A percentile compares a stretch with the other conserved stretches of the same genome.
These are phyloP conservation scores for Hybos culiciformis DNA, from an alignment of 2,888 invertebrate species.

Conservation along the genomic window DNA sequence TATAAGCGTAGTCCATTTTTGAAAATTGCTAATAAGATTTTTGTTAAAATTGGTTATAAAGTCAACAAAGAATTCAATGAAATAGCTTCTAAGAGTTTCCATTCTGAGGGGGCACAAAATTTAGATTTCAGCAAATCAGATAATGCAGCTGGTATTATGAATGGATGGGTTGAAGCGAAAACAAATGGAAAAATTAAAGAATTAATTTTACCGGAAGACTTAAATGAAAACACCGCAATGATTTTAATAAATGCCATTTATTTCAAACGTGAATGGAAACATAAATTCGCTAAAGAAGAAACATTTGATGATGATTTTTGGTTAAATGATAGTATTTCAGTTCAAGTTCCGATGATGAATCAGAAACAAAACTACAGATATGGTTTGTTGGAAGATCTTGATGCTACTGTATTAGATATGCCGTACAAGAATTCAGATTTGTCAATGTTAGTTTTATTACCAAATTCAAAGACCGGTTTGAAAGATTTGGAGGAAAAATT, in stretches of 20 bases:
- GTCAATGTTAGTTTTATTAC: slow-evolving; percentile 61
- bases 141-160: slow-evolving; percentile 45
- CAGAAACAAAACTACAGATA: slow-evolving; percentile 35
- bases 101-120: slow-evolving; percentile 44
- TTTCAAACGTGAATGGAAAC: slow-evolving; percentile 63
- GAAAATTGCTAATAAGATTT: slow-evolving; percentile 61
- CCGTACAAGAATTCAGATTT: slow-evolving; percentile 51
- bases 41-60: slow-evolving; percentile 40
- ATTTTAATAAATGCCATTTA: slow-evolving; percentile 69
- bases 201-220: slow-evolving; percentile 45
- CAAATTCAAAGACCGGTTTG: slow-evolving; percentile 50
- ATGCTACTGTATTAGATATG: slow-evolving; percentile 49
- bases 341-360: slow-evolving; percentile 55
- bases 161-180: slow-evolving; percentile 59
- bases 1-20: too few relatives aligned
- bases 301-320: slow-evolving; percentile 54
- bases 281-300: slow-evolving; percentile 41
- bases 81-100: slow-evolving; percentile 44
- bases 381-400: slow-evolving; percentile 31
- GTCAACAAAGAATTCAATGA: slow-evolving; percentile 40
- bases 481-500: slow-evolving; percentile 44
- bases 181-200: slow-evolving; percentile 68
- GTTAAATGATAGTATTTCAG: slow-evolving; percentile 35
- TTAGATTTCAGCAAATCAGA: slow-evolving; percentile 42
- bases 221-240: slow-evolving; percentile 42